Conservation (phyloP, 2,797 vertebrate genomes). For the Centropyge bicolor region DNA sequence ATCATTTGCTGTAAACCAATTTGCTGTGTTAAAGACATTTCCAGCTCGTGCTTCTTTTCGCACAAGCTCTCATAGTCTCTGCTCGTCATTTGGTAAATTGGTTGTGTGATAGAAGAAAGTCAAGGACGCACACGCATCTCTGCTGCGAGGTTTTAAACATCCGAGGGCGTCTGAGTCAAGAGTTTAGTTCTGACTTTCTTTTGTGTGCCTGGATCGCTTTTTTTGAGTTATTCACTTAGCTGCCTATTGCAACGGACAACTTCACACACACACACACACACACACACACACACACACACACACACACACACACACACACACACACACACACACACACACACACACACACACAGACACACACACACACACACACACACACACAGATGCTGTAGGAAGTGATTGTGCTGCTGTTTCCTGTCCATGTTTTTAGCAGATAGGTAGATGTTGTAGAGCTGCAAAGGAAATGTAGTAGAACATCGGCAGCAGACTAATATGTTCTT, state of each 20-base stretch:
- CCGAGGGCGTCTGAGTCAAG: neutral
- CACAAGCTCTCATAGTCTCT: neutral
- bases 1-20: slow-evolving; percentile 53
- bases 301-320: neutral
- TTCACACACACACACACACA: slow-evolving; percentile 11
- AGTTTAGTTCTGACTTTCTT: neutral
- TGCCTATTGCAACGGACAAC: neutral
- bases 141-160: slow-evolving; percentile 19
- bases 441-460: slow-evolving; percentile 25
- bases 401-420: slow-evolving; percentile 73
- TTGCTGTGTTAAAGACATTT: slow-evolving; percentile 16
- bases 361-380: neutral
- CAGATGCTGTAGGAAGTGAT: slow-evolving; percentile 72
- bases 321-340: slow-evolving; percentile 6
- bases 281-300: neutral
- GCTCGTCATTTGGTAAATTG: neutral
- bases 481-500: slow-evolving; percentile 4
- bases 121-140: rapidly evolving
- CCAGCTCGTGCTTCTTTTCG: slow-evolving; percentile 5
- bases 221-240: neutral
- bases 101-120: neutral
- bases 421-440: slow-evolving; percentile 50
- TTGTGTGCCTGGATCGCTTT: neutral
- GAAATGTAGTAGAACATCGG: slow-evolving; percentile 31
- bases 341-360: neutral